Evolutionary conservation across 1,140 invertebrate genomes (phyloP).

Genomic region (Trachymyrmex cornetzi): DNA sequence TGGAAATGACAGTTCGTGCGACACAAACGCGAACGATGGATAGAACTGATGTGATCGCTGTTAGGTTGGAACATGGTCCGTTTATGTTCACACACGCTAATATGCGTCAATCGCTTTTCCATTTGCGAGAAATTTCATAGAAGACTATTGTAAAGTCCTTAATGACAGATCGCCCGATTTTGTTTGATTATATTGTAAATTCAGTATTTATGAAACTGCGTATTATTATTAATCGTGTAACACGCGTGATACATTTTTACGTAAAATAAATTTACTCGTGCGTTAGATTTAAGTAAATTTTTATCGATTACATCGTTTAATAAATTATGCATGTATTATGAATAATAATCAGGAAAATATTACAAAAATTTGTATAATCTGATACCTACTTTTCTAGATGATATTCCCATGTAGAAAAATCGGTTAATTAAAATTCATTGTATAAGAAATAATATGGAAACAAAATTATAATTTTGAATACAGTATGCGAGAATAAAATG

Average conservation of each 20-base stretch:
- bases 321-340: neutral
- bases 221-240: neutral
- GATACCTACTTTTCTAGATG: neutral
- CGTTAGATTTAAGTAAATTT: neutral
- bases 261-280: neutral
- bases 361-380: constrained; percentile 14
- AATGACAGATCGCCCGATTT: neutral
- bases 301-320: neutral
- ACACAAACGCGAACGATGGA: constrained; percentile 33
- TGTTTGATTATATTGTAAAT: neutral
- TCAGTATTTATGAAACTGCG: neutral
- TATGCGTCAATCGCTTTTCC: constrained; percentile 34
- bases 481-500: neutral
- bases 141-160: neutral
- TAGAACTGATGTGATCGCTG: constrained; percentile 32
- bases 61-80: constrained; percentile 19
- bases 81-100: constrained; percentile 15
- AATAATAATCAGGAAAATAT: neutral
- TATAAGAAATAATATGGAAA: neutral
- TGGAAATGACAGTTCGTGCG: constrained; percentile 45
- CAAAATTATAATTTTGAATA: constrained; percentile 7
- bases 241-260: neutral
- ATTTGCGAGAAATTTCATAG: constrained; percentile 11
- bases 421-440: constrained; percentile 15
- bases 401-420: neutral